Evolutionary conservation across 2,113 vertebrate species (phyloP), one percentile per base, ranked within the genome.

Genomic region (Embiotoca jacksoni): DNA sequence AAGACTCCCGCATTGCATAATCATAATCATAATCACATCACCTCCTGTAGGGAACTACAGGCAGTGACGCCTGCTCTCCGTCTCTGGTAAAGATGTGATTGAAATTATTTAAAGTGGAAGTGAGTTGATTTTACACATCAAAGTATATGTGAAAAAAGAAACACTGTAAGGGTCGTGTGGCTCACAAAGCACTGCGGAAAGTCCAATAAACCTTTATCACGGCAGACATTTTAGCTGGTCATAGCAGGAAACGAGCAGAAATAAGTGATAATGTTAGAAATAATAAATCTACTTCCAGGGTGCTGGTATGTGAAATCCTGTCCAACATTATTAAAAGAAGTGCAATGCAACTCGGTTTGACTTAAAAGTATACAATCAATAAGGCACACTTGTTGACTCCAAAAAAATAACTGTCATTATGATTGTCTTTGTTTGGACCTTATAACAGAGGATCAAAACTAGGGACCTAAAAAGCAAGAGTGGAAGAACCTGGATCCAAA

Each of bases 11-110:
- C 6, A 23, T 15, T 65, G 23, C 35, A 62, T 69, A 4, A 53
- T 63, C 8, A 62, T 69, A 4, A 53, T 63, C 8, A 1, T 53
- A 16, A 70, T 61, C 37, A 66, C 55, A 59, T 75, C 61, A 1
- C 16, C 46, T 47, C 41, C 50, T 74, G 36, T 33, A 69, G 15
- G 31, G 46, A 46, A 30, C 52, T 31, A 0, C 41, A 44, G 41
- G 14, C 2, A 59, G 70, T 64, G 49, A 57, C 56, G 47, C 61
- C 68, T 66, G 44, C 56, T 68, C 14, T 59, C 37, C 68, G n/a
- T 54, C 7, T 35, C 15, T 57, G 9, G n/a, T 64, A 32, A 53
- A 41, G 31, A 62, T 7, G 11, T 39, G 35, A 54, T 55, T 14
- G 31, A 30, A 75, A 47, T 63, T 6, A 16, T 15, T 59, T 60